Percentiles rank a stretch among this genome's conserved stretches.
Conservation (phyloP, 2,888 invertebrate species). For the Shargacucullia verbasci region DNA sequence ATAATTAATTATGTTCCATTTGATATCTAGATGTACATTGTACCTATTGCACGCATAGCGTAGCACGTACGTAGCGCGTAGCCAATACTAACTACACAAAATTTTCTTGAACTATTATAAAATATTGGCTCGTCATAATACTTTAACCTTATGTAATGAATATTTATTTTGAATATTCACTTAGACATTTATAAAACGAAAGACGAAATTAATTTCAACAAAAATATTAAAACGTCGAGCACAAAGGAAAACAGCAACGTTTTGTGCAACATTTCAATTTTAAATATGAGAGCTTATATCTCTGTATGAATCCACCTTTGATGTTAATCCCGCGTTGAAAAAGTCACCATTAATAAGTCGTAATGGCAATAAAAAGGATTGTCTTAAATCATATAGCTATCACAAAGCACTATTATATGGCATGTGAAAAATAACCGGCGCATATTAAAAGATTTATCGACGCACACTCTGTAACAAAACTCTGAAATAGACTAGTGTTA, state of each 20-base stretch:
- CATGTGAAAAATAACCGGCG: constrained; percentile 74
- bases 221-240: constrained; percentile 29
- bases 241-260: constrained; percentile 33
- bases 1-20: constrained; percentile 37
- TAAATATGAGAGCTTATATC: constrained; percentile 38
- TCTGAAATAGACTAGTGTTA: constrained; percentile 63
- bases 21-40: constrained; percentile 4
- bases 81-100: neutral
- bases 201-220: constrained; percentile 23
- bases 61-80: neutral
- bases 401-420: constrained; percentile 73
- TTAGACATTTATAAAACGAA: constrained; percentile 27
- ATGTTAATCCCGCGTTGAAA: constrained; percentile 75
- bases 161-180: constrained; percentile 25
- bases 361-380: constrained; percentile 74
- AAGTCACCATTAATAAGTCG: constrained; percentile 74
- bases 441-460: constrained; percentile 71
- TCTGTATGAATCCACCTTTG: constrained; percentile 63
- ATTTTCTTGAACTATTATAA: constrained; percentile 3
- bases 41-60: neutral
- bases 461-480: constrained; percentile 61
- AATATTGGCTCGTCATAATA: neutral
- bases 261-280: constrained; percentile 41
- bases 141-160: neutral
- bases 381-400: constrained; percentile 75